These are phyloP conservation scores for Beris morrisii DNA, from an alignment of 2,888 invertebrate genomes.

Conservation along the genomic window DNA sequence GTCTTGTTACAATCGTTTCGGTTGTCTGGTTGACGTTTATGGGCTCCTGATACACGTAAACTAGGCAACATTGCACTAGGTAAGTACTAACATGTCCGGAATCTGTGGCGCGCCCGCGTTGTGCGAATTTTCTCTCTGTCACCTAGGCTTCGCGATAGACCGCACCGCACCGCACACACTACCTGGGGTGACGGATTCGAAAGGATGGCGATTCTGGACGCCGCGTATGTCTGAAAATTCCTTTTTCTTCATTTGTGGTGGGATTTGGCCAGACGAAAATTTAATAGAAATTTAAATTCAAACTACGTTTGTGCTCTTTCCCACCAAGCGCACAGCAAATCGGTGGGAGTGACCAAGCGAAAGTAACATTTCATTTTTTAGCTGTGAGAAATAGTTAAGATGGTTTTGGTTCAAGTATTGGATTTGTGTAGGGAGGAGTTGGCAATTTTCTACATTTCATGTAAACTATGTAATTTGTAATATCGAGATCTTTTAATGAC, in stretches of 20 bases:
- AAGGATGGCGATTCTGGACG: not conserved
- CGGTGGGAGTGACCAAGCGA: too few species aligned
- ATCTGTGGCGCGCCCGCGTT: not conserved
- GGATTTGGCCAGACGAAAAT: conserved; percentile 31
- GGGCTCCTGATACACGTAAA: conserved; percentile 45
- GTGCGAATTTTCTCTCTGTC: conserved; percentile 6
- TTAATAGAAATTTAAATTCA: not conserved
- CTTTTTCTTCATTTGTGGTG: conserved; percentile 39
- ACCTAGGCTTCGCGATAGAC: conserved; percentile 6
- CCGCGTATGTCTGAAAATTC: conserved; percentile 34
- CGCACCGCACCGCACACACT: too few species aligned
- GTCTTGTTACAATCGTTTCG: not conserved
- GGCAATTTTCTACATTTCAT: too few species aligned
- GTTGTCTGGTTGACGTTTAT: conserved; percentile 3
- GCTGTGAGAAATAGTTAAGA: too few species aligned
- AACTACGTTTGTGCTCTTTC: too few species aligned
- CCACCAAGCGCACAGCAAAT: too few species aligned
- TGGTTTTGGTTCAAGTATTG: too few species aligned
- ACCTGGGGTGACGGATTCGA: too few species aligned
- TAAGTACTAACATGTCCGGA: conserved; percentile 39
- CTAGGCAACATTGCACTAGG: conserved; percentile 49
- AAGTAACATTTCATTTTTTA: too few species aligned
- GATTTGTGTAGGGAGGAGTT: too few species aligned
- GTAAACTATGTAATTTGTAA: too few species aligned
- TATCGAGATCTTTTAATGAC: too few species aligned